Base-by-base conservation (phyloP, 2,888 invertebrate species). In the Drosophila dives region DNA sequence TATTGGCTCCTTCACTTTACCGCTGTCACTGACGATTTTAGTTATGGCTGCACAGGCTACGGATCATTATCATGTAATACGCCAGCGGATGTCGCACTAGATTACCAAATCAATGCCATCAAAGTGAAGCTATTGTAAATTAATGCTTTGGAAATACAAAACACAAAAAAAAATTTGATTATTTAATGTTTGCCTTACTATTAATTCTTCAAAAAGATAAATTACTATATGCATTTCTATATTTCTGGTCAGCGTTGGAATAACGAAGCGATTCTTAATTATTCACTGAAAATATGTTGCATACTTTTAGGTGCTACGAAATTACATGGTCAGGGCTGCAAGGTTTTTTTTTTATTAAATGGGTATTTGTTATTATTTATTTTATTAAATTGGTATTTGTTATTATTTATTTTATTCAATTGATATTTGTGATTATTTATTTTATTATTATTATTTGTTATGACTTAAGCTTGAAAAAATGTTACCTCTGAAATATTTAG, bases 1-100 rank as follows among this genome's bases (percentile, higher is more conserved):
- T 5, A 59, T 82, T 29, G 83, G 86, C 5, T 48, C 66, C 7
- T 56, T 87, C 15, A 85, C 83, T 0, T n/a, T 72, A 32, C 86
- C 83, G 0, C 33, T 85, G n/a, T 67, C 88, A 0, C 5, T 78
- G 32, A n/a, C 65, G 2, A 73, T 87, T 5, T 45, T 83, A 33
- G 38, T 32, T 1, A 20, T 54, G 12, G 66, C 55, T 8, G 55
- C 56, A 10, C 75, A 81, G 17, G 59, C 59, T 34, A 78, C 70
- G 5, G 61, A 64, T 50, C 83, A 73, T 20, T 72, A 73, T 1
- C 38, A 54, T 5, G 11, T 55, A n/a, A 11, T 62, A 5, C 8
- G 58, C 10, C 26, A 23, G 5, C 11, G 34, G 10, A 1, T 73
- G 2, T 15, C 17, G 20, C 10, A 56, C 0, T 56, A 56, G 6